Evolutionary conservation across 1,140 invertebrate species (phyloP).

Genomic region (Hesperophylax magnus): DNA sequence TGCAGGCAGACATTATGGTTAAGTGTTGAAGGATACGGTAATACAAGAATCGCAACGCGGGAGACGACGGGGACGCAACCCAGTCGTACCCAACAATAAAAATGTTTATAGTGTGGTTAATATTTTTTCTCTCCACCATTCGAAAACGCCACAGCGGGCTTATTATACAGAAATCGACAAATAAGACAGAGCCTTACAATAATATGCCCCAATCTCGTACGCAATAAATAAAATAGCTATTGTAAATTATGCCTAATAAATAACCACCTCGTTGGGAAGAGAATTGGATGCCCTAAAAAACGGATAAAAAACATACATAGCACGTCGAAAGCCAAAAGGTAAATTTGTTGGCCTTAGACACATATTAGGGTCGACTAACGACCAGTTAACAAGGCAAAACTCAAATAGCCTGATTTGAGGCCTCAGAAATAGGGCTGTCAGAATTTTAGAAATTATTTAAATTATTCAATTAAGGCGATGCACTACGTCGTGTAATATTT

Average conservation of each 20-base stretch:
- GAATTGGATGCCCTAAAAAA: slow-evolving; percentile 18
- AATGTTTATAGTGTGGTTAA: too few species aligned
- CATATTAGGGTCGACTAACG: slow-evolving; percentile 50
- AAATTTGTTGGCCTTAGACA: slow-evolving; percentile 52
- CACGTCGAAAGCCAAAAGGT: slow-evolving; percentile 41
- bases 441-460: too few species aligned
- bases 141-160: too few species aligned
- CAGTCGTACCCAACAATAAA: too few species aligned
- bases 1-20: too few species aligned
- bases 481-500: too few species aligned
- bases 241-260: slow-evolving; percentile 45
- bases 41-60: too few species aligned
- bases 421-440: slow-evolving; percentile 1
- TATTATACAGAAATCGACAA: too few species aligned
- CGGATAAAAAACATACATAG: slow-evolving; percentile 17
- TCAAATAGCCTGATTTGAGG: slow-evolving; percentile 19
- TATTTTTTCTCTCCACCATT: too few species aligned
- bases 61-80: too few species aligned
- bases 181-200: background rate
- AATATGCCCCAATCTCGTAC: background rate
- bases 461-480: too few species aligned
- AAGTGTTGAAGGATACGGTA: too few species aligned
- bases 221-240: background rate
- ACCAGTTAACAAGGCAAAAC: slow-evolving; percentile 47
- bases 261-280: slow-evolving; percentile 40